Evolutionary conservation across 2,113 vertebrate genomes (phyloP), one percentile per base, ranked within the genome.

Genomic region (Syngnathus typhle): DNA sequence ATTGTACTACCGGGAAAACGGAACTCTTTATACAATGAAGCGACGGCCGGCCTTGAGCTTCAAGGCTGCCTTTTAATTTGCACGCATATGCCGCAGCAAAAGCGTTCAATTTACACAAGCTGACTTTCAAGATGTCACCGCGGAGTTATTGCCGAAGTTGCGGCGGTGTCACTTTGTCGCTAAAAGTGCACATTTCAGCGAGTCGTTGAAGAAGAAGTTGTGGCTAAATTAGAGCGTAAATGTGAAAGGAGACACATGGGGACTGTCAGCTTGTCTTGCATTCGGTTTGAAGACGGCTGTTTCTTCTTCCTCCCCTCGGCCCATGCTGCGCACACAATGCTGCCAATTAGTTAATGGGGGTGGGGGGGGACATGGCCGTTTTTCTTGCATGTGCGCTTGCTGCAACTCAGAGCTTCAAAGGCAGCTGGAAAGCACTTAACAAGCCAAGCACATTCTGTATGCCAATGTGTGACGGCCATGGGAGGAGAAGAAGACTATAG

Each of bases 291-390:
- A 70, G 69, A 72, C 55, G 64, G 32, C 64, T 59, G 55, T 67
- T 68, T 69, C 52, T 41, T 27, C 69, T 36, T 64, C 23, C 56
- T 47, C 19, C 21, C 12, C 8, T 9, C 46, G 12, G 11, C 68
- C 51, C 32, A 68, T 32, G 38, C 70, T 59, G 61, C 56, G 67
- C 37, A 1, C 70, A 74, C 78, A 83, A 68, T 77, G 73, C 71
- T 66, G 73, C 81, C 83, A 88, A 85, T 88, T 87, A 83, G 82
- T 81, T 85, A 78, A 87, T 77, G 73, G 72, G 13, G 21, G 4
- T 39, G 72, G 9, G 49, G 82, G 70, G 54, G 47, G 21, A 75
- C 27, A 32, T 32, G 3, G 65, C 70, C 77, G 74, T 70, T 74
- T 23, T 79, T 67, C 9, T 47, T 7, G 18, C 58, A 79, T 84